Evolutionary conservation across 2,888 invertebrate genomes (phyloP).

Genomic region (Epsilonema sp.): DNA sequence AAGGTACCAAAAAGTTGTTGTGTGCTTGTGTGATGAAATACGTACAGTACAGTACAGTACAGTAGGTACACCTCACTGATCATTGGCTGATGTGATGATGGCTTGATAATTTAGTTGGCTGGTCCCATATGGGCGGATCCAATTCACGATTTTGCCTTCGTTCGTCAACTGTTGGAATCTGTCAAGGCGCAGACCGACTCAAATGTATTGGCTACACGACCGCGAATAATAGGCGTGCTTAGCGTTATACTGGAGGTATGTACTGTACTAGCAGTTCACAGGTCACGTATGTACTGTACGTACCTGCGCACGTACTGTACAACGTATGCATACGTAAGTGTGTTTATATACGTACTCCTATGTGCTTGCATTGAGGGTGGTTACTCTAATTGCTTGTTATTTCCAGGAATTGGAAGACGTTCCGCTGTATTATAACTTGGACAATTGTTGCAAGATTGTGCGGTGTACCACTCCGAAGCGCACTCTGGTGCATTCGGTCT

Average conservation of each 20-base stretch:
- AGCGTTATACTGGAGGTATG: conserved; percentile 43
- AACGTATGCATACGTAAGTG: too few species aligned
- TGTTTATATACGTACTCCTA: too few species aligned
- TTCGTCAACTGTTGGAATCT: conserved; percentile 42
- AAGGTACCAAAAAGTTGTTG: neutral
- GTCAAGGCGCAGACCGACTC: conserved; percentile 19
- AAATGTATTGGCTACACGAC: conserved; percentile 45
- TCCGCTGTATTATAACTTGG: conserved; percentile 68
- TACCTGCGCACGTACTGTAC: too few species aligned
- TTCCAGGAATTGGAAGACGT: conserved; percentile 55
- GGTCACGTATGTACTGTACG: too few species aligned
- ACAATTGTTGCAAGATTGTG: conserved; percentile 51
- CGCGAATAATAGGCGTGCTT: conserved; percentile 57
- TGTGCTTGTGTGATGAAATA: neutral
- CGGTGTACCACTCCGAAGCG: conserved; percentile 35
- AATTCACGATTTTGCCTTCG: conserved; percentile 58
- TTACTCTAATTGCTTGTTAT: too few species aligned
- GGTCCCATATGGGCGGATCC: conserved; percentile 85
- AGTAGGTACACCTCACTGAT: too few species aligned
- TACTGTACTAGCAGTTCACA: too few species aligned
- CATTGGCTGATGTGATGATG: neutral
- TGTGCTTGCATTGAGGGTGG: too few species aligned
- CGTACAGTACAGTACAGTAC: too few species aligned
- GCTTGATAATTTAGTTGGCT: conserved; percentile 43
- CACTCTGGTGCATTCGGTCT: conserved; percentile 49